Conservation (phyloP, 2,113 vertebrate species). For the Tricholaema leucomelas region DNA sequence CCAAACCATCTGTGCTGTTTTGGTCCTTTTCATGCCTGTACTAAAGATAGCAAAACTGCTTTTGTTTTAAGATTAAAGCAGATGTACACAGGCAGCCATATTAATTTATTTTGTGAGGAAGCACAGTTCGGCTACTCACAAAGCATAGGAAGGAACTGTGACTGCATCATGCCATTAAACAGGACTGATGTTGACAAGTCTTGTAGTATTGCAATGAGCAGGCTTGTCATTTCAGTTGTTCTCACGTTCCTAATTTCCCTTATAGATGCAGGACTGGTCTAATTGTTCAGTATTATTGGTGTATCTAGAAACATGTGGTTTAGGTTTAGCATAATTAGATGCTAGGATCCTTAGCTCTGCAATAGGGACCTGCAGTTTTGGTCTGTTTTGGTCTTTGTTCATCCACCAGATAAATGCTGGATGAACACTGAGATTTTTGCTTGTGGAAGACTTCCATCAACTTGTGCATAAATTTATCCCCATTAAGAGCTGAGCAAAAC, state of each 20-base stretch:
- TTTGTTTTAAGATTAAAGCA: constrained; percentile 75
- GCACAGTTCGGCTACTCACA: constrained; percentile 49
- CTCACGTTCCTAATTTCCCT: background rate
- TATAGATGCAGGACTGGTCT: background rate
- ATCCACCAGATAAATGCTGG: background rate
- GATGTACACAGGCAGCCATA: constrained; percentile 62
- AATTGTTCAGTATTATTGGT: background rate
- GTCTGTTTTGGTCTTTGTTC: background rate
- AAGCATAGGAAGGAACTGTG: constrained; percentile 52
- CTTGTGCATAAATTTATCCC: background rate
- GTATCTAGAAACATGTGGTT: background rate
- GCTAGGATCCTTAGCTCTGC: background rate
- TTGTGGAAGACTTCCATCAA: background rate
- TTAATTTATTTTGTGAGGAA: constrained; percentile 65
- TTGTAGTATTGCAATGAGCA: background rate
- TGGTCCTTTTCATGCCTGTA: constrained; percentile 25
- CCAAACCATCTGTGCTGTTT: constrained; percentile 70
- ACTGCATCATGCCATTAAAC: background rate
- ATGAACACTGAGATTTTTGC: background rate
- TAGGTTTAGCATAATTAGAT: background rate
- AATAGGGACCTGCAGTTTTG: background rate
- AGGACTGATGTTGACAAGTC: background rate
- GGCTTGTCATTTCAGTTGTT: constrained; percentile 45
- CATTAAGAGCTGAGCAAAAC: background rate
- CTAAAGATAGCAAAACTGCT: constrained; percentile 52